Conservation (phyloP, 35 echinoderm and acorn worm species). For the Diadema setosum region DNA sequence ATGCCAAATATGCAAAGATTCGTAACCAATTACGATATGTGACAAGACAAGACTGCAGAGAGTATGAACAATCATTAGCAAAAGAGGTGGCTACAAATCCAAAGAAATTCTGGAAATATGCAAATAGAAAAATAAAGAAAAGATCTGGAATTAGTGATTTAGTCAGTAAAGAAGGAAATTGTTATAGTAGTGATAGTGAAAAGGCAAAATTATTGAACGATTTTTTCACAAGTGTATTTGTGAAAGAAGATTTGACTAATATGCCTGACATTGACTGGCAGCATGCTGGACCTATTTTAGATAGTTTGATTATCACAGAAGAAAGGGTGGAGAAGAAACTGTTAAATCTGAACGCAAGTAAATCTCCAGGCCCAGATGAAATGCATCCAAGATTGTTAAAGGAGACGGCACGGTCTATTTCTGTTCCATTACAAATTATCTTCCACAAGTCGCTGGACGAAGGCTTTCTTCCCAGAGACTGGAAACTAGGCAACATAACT, state of each 20-base stretch:
- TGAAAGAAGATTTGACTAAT: not conserved
- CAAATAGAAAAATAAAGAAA: not conserved
- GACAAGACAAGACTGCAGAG: not conserved
- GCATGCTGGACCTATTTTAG: not conserved
- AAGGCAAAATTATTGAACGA: not conserved
- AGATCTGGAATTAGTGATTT: not conserved
- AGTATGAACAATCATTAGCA: not conserved
- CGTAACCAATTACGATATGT: not conserved
- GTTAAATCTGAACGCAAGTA: not conserved
- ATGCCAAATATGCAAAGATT: not conserved
- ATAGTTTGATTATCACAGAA: not conserved
- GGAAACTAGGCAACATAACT: not conserved
- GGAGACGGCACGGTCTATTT: not conserved
- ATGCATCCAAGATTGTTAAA: not conserved
- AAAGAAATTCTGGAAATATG: not conserved
- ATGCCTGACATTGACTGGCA: not conserved
- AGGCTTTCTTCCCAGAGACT: not conserved
- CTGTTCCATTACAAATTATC: not conserved
- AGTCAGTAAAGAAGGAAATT: not conserved
- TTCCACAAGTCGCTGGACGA: not conserved
- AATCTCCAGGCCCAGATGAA: not conserved
- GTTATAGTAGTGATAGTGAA: not conserved
- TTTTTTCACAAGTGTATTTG: not conserved
- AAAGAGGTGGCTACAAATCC: not conserved
- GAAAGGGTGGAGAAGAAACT: not conserved